phyloP scores from a whole-genome alignment of 1,140 invertebrate species.

The Bursaphelenchus mucronatus region DNA sequence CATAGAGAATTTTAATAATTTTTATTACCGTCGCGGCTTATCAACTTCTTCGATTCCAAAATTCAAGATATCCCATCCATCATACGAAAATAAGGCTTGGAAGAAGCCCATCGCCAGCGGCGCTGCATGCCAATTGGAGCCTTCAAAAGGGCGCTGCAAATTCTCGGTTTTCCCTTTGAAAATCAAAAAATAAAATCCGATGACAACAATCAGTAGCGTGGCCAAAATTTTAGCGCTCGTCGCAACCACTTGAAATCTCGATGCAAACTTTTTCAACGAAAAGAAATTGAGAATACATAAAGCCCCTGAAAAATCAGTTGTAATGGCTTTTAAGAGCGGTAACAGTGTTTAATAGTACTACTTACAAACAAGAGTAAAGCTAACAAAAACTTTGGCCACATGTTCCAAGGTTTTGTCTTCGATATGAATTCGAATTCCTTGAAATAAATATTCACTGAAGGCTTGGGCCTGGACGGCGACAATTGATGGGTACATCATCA shows the following conservation, averaged over 20 bases:
- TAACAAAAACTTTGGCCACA: slow-evolving; percentile 3
- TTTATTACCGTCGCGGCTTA: slow-evolving; percentile 31
- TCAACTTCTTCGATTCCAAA: slow-evolving; percentile 49
- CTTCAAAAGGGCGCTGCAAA: slow-evolving; percentile 28
- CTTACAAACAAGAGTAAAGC: slow-evolving; percentile 14
- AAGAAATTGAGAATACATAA: slow-evolving; percentile 40
- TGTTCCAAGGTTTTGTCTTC: slow-evolving; percentile 7
- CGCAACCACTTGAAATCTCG: slow-evolving; percentile 31
- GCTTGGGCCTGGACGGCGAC: slow-evolving; percentile 30
- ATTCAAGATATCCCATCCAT: slow-evolving; percentile 50
- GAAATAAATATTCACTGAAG: slow-evolving; percentile 32
- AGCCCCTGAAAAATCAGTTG: background rate
- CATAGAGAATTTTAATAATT: background rate
- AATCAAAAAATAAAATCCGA: slow-evolving; percentile 30
- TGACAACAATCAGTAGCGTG: slow-evolving; percentile 24
- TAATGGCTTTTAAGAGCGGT: background rate
- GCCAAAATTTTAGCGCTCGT: slow-evolving; percentile 29
- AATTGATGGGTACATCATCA: slow-evolving; percentile 32
- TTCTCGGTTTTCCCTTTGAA: slow-evolving; percentile 33
- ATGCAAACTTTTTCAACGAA: slow-evolving; percentile 34
- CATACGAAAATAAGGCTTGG: slow-evolving; percentile 44
- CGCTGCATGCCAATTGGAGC: slow-evolving; percentile 22
- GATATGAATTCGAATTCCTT: slow-evolving; percentile 9
- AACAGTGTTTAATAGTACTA: background rate
- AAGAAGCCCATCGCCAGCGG: slow-evolving; percentile 37